Base-by-base conservation (phyloP, 1,140 invertebrate genomes). In the Scylla paramamosain region DNA sequence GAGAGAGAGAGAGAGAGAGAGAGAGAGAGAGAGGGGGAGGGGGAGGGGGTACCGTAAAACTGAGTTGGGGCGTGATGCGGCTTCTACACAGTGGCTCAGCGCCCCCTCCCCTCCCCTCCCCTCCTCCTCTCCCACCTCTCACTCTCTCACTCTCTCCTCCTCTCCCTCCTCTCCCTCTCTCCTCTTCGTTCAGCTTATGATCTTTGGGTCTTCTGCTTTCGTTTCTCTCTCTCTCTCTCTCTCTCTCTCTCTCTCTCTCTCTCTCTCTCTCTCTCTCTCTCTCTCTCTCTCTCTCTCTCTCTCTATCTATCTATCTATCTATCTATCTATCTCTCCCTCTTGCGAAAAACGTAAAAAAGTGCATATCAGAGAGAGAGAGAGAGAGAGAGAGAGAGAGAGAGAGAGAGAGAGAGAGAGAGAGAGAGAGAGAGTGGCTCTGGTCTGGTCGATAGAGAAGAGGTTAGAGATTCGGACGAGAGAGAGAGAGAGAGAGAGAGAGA, bases 191-290 rank as follows among this genome's bases (percentile, higher is more conserved):
- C 2, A n/a, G 10, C 1, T 59, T 59, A 59, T 59, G 52, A 59
- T 59, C 52, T 77, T 7, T 12, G 12, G n/a, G 12, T 7, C 20
- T 77, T 77, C 12, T 77, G 12, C 20, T 77, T 77, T 77, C 25
- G 12, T 77, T 67, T 67, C 20, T 67, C 32, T 89, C 87, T 89
- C 87, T 89, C 87, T 89, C 87, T 89, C 87, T 89, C 87, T 89
- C 87, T 45, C 32, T 45, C 87, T 87, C 86, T 87, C 86, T 87
- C 86, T 87, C 86, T 88, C 87, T 32, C 31, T 48, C 46, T 48
- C 46, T 48, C n/a, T 48, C 46, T 48, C 46, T 89, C 32, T 89
- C 87, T 89, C 87, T 89, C 87, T 89, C 87, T 89, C 87, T 89
- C 87, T 89, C 87, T 45, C 32, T 45, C 87, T 87, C 86, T 87